Evolutionary conservation across 2,113 vertebrate genomes (phyloP).

Genomic region (Antechinus stuartii): DNA sequence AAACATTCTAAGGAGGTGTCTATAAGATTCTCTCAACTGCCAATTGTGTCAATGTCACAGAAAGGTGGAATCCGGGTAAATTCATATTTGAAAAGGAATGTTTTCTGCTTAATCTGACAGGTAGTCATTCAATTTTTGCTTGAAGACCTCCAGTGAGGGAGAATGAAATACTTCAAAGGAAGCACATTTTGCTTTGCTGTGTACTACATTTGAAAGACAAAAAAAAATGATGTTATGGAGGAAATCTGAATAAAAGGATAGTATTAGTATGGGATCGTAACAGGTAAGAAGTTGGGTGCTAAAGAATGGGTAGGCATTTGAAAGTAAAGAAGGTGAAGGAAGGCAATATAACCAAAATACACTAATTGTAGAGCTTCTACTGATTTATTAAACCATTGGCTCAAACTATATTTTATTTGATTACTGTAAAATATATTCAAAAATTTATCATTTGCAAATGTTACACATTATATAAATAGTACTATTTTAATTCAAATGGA

Average conservation of each 20-base stretch:
- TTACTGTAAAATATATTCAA: not conserved
- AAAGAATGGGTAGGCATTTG: not conserved
- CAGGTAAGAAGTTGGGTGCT: not conserved
- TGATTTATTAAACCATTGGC: not conserved
- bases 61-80: not conserved
- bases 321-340: not conserved
- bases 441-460: not conserved
- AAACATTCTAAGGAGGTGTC: not conserved
- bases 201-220: not conserved
- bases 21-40: not conserved
- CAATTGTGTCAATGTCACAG: not conserved
- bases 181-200: not conserved
- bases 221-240: not conserved
- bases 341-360: not conserved
- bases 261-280: not conserved
- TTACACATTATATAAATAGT: not conserved
- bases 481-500: not conserved
- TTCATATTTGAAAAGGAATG: not conserved
- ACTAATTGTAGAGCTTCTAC: not conserved
- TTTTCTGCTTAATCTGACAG: not conserved
- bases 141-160: not conserved
- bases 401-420: not conserved
- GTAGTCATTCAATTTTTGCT: not conserved
- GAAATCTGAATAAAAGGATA: not conserved
- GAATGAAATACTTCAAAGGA: not conserved